A percentile compares a stretch with the other conserved stretches of the same genome.
Conservation (phyloP, 2,888 invertebrate genomes). For the Tigriopus californicus region DNA sequence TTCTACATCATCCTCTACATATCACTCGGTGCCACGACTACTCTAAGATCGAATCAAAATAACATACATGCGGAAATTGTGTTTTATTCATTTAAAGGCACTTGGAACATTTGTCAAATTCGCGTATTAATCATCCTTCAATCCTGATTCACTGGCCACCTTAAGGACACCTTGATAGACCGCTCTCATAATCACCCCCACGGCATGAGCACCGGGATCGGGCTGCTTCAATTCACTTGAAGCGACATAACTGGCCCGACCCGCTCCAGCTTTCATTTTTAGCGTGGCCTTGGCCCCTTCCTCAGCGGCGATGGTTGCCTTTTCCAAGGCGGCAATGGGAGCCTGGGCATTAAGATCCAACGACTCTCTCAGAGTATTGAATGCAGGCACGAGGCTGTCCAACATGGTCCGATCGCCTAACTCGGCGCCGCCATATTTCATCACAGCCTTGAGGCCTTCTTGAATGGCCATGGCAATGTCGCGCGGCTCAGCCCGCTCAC, state of each 20-base stretch:
- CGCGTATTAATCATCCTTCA: too few species aligned
- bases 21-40: too few species aligned
- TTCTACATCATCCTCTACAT: too few species aligned
- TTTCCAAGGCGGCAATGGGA: conserved; percentile 15
- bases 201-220: conserved; percentile 31
- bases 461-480: conserved; percentile 29
- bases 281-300: conserved; percentile 26
- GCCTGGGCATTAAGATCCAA: conserved; percentile 3
- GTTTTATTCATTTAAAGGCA: too few species aligned
- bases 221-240: conserved; percentile 27
- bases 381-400: conserved; percentile 36
- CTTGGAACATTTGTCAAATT: too few species aligned
- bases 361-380: conserved; percentile 24
- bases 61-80: too few species aligned
- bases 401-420: conserved; percentile 56
- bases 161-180: conserved; percentile 4
- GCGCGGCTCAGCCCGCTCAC: conserved; percentile 2
- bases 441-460: conserved; percentile 37
- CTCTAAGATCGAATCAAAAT: too few species aligned
- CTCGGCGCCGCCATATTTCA: conserved; percentile 49
- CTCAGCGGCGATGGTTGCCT: conserved; percentile 23
- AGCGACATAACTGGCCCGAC: conserved; percentile 50
- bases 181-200: conserved; percentile 22
- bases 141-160: too few species aligned
- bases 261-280: conserved; percentile 36